phyloP scores from a whole-genome alignment of 2,888 invertebrate species.

The Clivina fossor region DNA sequence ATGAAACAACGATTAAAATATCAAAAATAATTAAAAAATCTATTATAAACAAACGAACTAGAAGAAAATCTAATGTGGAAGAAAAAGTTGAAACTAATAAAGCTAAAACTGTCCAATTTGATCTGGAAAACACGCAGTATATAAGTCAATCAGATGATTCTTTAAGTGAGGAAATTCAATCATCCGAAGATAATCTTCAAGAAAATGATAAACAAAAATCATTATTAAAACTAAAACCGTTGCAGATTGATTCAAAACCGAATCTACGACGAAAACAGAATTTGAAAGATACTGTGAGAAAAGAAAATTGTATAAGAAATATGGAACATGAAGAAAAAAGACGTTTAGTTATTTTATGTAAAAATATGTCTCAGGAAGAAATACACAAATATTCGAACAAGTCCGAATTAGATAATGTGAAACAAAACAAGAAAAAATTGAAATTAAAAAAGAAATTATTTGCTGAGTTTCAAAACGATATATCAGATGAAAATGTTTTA shows the following conservation, averaged over 20 bases:
- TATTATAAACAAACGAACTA: no score
- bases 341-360: conserved; percentile 3
- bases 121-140: not conserved
- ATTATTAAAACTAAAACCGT: no score
- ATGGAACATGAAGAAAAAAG: not conserved
- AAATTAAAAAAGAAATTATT: not conserved
- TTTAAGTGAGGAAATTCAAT: not conserved
- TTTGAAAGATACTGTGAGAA: conserved; percentile 4
- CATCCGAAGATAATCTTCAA: not conserved
- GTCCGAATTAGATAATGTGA: no score
- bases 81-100: no score
- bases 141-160: not conserved
- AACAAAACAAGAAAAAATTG: not conserved
- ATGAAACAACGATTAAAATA: no score
- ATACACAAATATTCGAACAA: no score
- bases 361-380: conserved; percentile 5
- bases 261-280: conserved; percentile 15
- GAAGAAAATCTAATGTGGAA: no score
- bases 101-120: no score
- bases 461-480: not conserved
- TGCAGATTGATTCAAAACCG: not conserved
- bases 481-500: not conserved
- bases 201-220: no score
- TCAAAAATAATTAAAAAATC: no score
- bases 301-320: conserved; percentile 1